Evolutionary conservation across 2,888 invertebrate genomes (phyloP), one percentile per base, ranked within the genome.

Genomic region (Xylophagus ater): DNA sequence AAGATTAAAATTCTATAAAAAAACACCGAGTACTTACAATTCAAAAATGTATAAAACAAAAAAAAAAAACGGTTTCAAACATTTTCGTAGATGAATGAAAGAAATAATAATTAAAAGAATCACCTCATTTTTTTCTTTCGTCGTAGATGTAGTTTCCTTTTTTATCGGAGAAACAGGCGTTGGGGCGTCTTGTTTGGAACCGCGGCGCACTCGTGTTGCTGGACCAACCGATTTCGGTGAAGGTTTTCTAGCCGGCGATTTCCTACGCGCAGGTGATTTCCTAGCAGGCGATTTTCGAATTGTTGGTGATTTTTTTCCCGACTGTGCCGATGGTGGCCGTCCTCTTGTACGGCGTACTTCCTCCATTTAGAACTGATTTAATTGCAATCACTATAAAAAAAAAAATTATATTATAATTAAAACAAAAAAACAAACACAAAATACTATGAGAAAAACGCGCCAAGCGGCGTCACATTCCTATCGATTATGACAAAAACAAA

Each of bases 231-330:
- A 37, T 17, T 23, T 37, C 12, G 31, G 20, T 10, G 30, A 23
- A n/a, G 37, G 37, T 51, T 68, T 69, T 41, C 68, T 61, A 44
- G 65, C 62, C 3, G 71, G 70, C 8, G 71, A 71, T 42, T 70
- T 72, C 32, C 69, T 60, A 6, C 59, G 53, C 9, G 68, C 58
- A 12, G 73, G 72, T 17, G 72, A 72, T 50, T 71, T 71, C 4
- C 69, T 66, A 13, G 65, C 59, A 23, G 67, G 58, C 7, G 62
- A 55, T 30, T 47, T 52, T 18, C 49, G 15, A 71, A 63, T 53
- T 20, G 29, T 10, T 9, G 29, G 29, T 5, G 37, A 37, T 20
- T 31, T 21, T 4, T 30, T 18, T 23, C 24, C n/a, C 9, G 37
- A 30, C 12, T 26, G 36, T 25, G 37, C 31, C 21, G 24, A n/a